phyloP scores from a whole-genome alignment of 2,113 vertebrate species.

The Xenus cinereus region DNA sequence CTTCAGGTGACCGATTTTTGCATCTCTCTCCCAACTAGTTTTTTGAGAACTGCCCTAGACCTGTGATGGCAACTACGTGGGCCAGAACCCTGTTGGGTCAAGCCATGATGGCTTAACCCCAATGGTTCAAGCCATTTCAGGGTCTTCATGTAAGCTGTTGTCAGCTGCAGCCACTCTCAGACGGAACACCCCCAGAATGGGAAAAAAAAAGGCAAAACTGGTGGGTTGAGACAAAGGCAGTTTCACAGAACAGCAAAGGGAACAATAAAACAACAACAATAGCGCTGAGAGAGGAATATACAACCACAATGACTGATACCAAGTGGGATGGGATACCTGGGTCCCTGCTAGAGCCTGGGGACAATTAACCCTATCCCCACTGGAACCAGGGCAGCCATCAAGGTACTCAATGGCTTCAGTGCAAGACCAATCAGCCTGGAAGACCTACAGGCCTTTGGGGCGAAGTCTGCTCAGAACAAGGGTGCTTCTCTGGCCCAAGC shows the following conservation, averaged over 20 bases:
- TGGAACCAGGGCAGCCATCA: background rate
- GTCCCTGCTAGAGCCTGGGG: too few species aligned
- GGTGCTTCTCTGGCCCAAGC: background rate
- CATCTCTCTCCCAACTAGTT: background rate
- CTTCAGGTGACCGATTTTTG: background rate
- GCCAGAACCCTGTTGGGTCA: background rate
- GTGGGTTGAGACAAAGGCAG: too few species aligned
- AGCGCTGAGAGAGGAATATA: too few species aligned
- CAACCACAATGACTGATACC: too few species aligned
- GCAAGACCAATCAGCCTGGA: background rate
- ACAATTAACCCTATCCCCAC: too few species aligned
- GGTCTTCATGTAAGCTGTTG: background rate
- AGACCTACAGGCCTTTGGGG: background rate
- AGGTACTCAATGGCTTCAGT: background rate
- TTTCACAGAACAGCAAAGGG: too few species aligned
- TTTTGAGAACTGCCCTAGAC: background rate
- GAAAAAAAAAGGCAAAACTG: too few species aligned
- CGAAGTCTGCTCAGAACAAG: background rate
- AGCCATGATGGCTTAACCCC: too few species aligned
- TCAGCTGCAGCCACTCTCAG: too few species aligned
- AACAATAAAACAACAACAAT: too few species aligned
- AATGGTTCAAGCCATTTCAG: background rate
- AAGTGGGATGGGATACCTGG: too few species aligned
- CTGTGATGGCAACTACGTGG: background rate
- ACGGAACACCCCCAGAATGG: too few species aligned